Conservation (phyloP, 2,888 invertebrate species). For the Rapana venosa region DNA sequence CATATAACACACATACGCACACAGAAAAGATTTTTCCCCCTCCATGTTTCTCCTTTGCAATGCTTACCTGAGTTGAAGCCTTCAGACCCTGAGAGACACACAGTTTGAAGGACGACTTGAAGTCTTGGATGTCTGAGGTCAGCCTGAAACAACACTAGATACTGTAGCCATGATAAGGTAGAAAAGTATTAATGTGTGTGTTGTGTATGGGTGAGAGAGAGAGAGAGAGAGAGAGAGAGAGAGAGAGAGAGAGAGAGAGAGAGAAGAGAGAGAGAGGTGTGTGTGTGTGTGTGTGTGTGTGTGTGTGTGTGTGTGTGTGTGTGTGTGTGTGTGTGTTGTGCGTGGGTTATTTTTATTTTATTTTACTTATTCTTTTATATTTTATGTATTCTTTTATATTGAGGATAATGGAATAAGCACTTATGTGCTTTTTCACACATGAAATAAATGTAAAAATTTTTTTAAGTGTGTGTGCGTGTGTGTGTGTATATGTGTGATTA, state of each 20-base stretch:
- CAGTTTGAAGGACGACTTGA: slow-evolving; percentile 96
- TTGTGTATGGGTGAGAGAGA: neutral
- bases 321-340: neutral
- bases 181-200: neutral
- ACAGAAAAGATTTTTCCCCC: neutral
- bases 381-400: too few relatives aligned
- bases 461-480: too few relatives aligned
- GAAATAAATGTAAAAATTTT: too few relatives aligned
- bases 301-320: neutral
- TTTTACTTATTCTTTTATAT: too few relatives aligned
- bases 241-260: too few relatives aligned
- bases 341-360: too few relatives aligned
- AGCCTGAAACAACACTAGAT: slow-evolving; percentile 81
- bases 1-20: neutral
- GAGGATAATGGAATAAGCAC: too few relatives aligned
- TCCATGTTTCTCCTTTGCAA: neutral
- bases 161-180: neutral
- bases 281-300: slow-evolving; percentile 2
- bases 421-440: too few relatives aligned
- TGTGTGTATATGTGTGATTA: too few relatives aligned
- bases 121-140: slow-evolving; percentile 96
- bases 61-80: slow-evolving; percentile 88
- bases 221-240: too few relatives aligned
- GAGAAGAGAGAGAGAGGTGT: neutral
- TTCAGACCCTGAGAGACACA: slow-evolving; percentile 94